Evolutionary conservation across 2,113 vertebrate species (phyloP).

Genomic region (Zosterops lateralis): DNA sequence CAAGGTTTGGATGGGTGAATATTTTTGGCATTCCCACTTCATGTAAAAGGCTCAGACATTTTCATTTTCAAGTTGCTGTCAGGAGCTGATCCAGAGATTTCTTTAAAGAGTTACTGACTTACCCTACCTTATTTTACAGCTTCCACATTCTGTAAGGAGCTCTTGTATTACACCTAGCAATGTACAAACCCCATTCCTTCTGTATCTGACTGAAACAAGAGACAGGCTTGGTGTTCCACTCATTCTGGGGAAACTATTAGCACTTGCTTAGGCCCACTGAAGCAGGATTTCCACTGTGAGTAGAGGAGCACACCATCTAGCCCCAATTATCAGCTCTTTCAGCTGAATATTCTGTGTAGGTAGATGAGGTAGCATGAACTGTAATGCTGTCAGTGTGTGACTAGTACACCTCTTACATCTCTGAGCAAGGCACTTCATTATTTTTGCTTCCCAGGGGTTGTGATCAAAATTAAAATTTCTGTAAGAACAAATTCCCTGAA

Average conservation of each 20-base stretch:
- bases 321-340: background rate
- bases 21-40: background rate
- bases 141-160: background rate
- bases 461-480: slow-evolving; percentile 47
- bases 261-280: background rate
- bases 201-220: background rate
- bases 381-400: background rate
- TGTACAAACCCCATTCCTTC: background rate
- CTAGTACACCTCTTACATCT: background rate
- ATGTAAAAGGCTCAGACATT: background rate
- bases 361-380: background rate
- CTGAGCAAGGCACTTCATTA: slow-evolving; percentile 27
- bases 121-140: background rate
- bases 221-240: background rate
- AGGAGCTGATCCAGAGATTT: background rate
- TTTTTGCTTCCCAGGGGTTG: slow-evolving; percentile 20
- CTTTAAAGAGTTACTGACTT: background rate
- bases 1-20: background rate
- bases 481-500: slow-evolving; percentile 27
- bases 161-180: background rate
- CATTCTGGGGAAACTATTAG: background rate
- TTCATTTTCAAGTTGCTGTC: background rate
- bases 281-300: background rate
- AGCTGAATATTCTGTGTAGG: background rate
- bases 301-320: background rate